A percentile compares a stretch with the other conserved stretches of the same genome.
Conservation (phyloP, 2,888 invertebrate genomes). For the Pseudanteris insignis region DNA sequence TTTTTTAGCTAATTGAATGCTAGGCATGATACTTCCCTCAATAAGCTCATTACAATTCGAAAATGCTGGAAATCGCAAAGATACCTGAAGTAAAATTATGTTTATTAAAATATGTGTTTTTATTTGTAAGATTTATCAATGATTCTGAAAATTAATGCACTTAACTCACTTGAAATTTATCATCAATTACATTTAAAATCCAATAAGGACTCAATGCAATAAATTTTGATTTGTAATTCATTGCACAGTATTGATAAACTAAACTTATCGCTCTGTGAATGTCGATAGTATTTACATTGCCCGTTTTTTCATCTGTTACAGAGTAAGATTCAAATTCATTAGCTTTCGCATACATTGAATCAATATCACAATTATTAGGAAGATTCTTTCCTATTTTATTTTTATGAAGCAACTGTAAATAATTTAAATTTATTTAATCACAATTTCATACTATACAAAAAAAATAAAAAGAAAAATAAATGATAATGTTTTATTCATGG, state of each 20-base stretch:
- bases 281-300: conserved; percentile 2
- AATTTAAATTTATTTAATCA: too few relatives aligned
- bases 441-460: too few relatives aligned
- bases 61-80: background rate
- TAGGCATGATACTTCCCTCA: too few relatives aligned
- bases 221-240: conserved; percentile 23
- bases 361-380: too few relatives aligned
- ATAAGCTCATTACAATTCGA: too few relatives aligned
- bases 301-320: conserved; percentile 5
- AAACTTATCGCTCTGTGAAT: conserved; percentile 4
- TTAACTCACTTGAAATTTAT: conserved; percentile 3
- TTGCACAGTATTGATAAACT: conserved; percentile 9
- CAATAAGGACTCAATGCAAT: conserved; percentile 11
- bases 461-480: too few relatives aligned
- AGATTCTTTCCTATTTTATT: too few relatives aligned
- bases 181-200: background rate
- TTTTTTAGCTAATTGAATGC: conserved; percentile 73
- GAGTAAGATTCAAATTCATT: background rate
- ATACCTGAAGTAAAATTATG: background rate
- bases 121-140: too few relatives aligned
- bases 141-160: too few relatives aligned
- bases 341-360: background rate
- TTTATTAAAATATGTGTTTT: too few relatives aligned
- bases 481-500: too few relatives aligned
- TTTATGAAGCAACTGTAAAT: too few relatives aligned